Percentiles rank a stretch among this genome's conserved stretches.
These are phyloP conservation scores for Malurus leucopterus DNA, from an alignment of 2,797 vertebrate genomes.

Conservation along the genomic window DNA sequence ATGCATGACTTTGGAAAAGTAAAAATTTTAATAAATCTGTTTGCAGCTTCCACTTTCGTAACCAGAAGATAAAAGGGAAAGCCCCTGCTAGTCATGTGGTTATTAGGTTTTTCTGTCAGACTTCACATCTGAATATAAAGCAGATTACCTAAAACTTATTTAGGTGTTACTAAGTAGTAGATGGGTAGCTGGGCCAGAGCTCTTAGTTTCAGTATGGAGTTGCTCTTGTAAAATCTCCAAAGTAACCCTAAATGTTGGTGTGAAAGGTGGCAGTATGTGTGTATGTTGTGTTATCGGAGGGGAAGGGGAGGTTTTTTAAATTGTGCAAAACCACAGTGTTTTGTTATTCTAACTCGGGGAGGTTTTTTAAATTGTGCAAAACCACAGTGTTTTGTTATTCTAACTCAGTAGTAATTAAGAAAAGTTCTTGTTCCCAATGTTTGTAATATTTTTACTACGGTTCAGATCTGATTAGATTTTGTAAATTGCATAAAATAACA, in stretches of 20 bases:
- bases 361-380: not conserved
- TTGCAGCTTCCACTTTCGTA: not conserved
- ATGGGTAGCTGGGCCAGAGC: not conserved
- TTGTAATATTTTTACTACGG: not conserved
- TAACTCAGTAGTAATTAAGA: not conserved
- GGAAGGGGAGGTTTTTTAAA: rapidly evolving
- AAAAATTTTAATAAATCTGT: not conserved
- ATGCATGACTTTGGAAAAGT: not conserved
- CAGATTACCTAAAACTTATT: not conserved
- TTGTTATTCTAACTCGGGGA: not conserved
- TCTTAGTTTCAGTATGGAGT: not conserved
- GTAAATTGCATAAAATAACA: not conserved
- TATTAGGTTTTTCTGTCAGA: not conserved
- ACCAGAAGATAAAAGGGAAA: not conserved
- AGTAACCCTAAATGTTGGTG: not conserved
- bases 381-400: not conserved
- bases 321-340: not conserved
- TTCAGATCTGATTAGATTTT: not conserved
- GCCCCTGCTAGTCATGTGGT: rapidly evolving
- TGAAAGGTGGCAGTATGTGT: not conserved
- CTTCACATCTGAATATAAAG: not conserved
- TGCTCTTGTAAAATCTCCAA: not conserved
- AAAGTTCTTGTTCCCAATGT: not conserved
- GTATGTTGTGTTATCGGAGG: not conserved
- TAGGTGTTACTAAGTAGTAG: not conserved